A percentile compares a stretch with the other conserved stretches of the same genome.
Evolutionary conservation across 2,888 invertebrate genomes (phyloP).

Genomic region (Melanchra persicariae): DNA sequence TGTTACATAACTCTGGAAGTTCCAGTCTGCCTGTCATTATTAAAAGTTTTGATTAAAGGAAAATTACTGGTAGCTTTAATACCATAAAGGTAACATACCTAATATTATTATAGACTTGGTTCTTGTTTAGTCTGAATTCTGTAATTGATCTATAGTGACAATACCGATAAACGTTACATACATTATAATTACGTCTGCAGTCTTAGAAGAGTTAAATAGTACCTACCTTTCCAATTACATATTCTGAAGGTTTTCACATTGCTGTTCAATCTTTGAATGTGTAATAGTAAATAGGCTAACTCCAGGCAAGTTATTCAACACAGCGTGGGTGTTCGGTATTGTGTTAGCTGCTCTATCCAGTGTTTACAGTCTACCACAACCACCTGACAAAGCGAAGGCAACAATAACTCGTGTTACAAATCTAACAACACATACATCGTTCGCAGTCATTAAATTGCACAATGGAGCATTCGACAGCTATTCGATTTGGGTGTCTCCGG

Average conservation of each 20-base stretch:
- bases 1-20: conserved; percentile 7
- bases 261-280: too few relatives aligned
- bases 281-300: neutral
- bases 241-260: too few relatives aligned
- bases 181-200: neutral
- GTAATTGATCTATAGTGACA: neutral
- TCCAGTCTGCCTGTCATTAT: neutral
- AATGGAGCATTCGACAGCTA: conserved; percentile 82
- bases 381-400: conserved; percentile 62
- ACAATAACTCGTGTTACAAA: conserved; percentile 72
- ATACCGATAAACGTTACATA: neutral
- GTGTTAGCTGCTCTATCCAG: conserved; percentile 40
- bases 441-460: conserved; percentile 81
- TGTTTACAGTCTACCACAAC: conserved; percentile 60
- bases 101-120: neutral
- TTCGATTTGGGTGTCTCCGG: conserved; percentile 78
- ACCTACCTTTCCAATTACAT: too few relatives aligned
- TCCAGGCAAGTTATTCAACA: conserved; percentile 6
- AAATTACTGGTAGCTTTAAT: conserved; percentile 11
- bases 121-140: conserved; percentile 3
- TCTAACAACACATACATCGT: conserved; percentile 71
- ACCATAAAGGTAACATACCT: too few relatives aligned
- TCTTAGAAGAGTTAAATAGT: too few relatives aligned
- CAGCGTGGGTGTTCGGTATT: conserved; percentile 12
- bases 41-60: conserved; percentile 23